Base-by-base conservation (phyloP, 2,113 vertebrate species). In the Platichthys stellatus region DNA sequence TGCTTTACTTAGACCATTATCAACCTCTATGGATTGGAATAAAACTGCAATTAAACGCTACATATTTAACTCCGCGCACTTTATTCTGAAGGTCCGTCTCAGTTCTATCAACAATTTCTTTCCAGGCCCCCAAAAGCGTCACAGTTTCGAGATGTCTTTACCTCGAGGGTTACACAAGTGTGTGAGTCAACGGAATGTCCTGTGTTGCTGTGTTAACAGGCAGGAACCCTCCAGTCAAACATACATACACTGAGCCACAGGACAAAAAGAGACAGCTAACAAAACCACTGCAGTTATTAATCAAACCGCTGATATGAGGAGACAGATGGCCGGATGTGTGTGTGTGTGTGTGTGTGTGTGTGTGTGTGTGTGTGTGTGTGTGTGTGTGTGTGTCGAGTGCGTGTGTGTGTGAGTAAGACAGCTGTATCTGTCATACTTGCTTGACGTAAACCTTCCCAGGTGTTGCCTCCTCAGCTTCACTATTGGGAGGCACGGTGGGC, bases 371-470 rank as follows among this genome's bases (percentile, higher is more conserved):
- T 64, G 61, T 54, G 64, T 61, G 65, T 43, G 38, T 69, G 17
- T 66, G 43, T 49, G 40, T 62, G 60, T 62, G 47, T 63, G n/a
- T 31, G 51, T 64, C 54, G 65, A 28, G 38, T 70, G 17, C 53
- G 45, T 51, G 63, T 60, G 64, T 28, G 23, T 63, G 5, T 49
- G 43, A 17, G 15, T 49, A 5, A 76, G 79, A 74, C 88, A 89
- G 87, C 86, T 90, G 90, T 73, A 64, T 45, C 72, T 74, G 86
- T 86, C 86, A 78, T 62, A 49, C 63, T 20, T 8, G 47, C 43
- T 84, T 91, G 85, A 90, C 82, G 81, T 68, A 87, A 26, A 79
- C 20, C 63, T 66, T 80, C 80, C 80, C 90, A 92, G 90, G 91
- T 91, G 89, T 91, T 90, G 74, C 86, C 83, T 85, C 84, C 80